Conservation (phyloP, 2,888 invertebrate genomes). For the Atrina japonica region DNA sequence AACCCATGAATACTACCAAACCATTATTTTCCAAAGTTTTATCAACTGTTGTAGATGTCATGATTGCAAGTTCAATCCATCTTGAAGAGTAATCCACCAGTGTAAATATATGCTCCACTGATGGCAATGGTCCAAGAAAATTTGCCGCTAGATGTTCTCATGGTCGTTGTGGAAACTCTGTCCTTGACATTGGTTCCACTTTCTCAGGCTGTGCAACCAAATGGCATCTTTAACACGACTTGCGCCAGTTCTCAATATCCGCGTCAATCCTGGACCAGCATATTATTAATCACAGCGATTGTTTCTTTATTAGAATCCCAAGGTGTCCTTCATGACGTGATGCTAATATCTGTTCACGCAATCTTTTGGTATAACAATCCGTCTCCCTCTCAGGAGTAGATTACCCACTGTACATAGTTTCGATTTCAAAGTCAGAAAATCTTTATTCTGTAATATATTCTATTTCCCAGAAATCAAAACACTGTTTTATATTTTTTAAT, state of each 20-base stretch:
- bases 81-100: conserved; percentile 7
- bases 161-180: conserved; percentile 18
- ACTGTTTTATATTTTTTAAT: conserved; percentile 8
- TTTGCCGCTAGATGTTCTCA: conserved; percentile 7
- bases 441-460: too few species aligned
- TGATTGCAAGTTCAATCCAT: neutral
- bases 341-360: conserved; percentile 4
- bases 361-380: conserved; percentile 27
- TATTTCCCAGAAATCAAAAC: too few species aligned
- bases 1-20: conserved; percentile 40
- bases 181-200: conserved; percentile 29
- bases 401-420: conserved; percentile 31
- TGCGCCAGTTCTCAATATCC: conserved; percentile 19
- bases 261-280: conserved; percentile 31
- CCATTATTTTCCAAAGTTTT: neutral
- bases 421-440: neutral
- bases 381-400: conserved; percentile 28
- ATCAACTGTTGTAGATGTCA: neutral
- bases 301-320: conserved; percentile 29
- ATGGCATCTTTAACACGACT: conserved; percentile 36
- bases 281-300: conserved; percentile 12
- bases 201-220: conserved; percentile 13
- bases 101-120: neutral
- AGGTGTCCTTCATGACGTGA: conserved; percentile 36
- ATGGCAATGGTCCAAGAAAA: conserved; percentile 12